These are phyloP conservation scores for Drosophila micromelanica DNA, from an alignment of 1,140 invertebrate genomes.

Conservation along the genomic window DNA sequence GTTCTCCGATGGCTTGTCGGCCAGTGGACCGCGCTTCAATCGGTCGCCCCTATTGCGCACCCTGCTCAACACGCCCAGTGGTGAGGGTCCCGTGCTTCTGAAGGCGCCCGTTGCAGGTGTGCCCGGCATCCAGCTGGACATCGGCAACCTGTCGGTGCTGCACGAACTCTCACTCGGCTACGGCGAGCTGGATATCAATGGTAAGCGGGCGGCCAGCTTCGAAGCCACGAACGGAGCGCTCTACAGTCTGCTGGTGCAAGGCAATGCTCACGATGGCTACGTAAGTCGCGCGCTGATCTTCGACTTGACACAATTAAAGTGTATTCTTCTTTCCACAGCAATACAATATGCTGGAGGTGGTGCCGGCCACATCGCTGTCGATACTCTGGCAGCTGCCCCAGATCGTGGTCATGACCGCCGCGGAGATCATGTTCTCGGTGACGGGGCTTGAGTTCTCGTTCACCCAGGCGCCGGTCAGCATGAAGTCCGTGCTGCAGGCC, in stretches of 20 bases:
- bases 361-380: conserved; percentile 89
- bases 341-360: conserved; percentile 84
- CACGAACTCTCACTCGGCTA: conserved; percentile 79
- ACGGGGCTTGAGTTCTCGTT: conserved; percentile 97
- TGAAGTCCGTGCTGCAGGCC: conserved; percentile 96
- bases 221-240: conserved; percentile 86
- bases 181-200: conserved; percentile 84
- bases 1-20: conserved; percentile 62
- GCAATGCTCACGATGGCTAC: conserved; percentile 86
- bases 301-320: neutral
- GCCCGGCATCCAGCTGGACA: conserved; percentile 6
- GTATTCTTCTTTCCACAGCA: neutral
- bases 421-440: conserved; percentile 95
- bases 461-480: conserved; percentile 93
- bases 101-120: neutral
- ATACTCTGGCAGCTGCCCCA: conserved; percentile 95
- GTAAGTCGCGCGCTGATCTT: conserved; percentile 13
- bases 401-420: conserved; percentile 93
- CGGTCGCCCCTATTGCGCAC: conserved; percentile 43
- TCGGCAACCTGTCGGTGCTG: conserved; percentile 73
- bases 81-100: conserved; percentile 51
- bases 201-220: conserved; percentile 64
- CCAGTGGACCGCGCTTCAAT: conserved; percentile 3
- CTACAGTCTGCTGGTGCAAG: conserved; percentile 85
- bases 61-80: conserved; percentile 55